A percentile compares a stretch with the other conserved stretches of the same genome.
phyloP scores from a whole-genome alignment of 2,888 invertebrate species.

The Emesis furor region DNA sequence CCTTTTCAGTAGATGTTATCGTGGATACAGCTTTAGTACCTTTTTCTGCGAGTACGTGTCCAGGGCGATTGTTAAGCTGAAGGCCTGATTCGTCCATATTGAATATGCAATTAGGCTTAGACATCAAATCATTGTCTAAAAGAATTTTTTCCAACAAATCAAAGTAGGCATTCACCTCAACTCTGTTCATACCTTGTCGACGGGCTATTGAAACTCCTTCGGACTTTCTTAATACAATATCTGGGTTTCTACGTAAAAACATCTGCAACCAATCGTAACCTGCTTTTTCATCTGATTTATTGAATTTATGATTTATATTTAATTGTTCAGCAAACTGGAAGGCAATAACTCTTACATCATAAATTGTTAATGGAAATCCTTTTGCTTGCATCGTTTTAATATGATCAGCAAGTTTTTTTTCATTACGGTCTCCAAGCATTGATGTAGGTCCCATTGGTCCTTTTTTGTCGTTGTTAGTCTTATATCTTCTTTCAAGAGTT shows the following conservation, averaged over 20 bases:
- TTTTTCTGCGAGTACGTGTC: constrained; percentile 79
- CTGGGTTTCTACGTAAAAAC: background rate
- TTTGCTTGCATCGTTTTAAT: background rate
- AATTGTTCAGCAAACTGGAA: background rate
- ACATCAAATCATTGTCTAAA: background rate
- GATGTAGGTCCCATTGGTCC: background rate
- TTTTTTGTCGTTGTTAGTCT: background rate
- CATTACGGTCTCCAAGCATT: background rate
- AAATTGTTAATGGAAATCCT: background rate
- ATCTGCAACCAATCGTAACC: background rate
- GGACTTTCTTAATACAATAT: background rate
- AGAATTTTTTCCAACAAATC: background rate
- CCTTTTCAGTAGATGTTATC: constrained; percentile 76
- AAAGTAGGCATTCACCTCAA: background rate
- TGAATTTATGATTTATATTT: background rate
- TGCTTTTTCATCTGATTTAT: background rate
- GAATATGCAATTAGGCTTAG: constrained; percentile 69
- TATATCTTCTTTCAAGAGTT: background rate
- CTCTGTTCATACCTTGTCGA: background rate
- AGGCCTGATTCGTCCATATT: constrained; percentile 82
- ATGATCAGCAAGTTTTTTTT: background rate
- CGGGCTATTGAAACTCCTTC: background rate
- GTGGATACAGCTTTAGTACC: constrained; percentile 78
- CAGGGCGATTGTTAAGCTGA: constrained; percentile 80
- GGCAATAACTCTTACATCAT: background rate